Conservation (phyloP, 2,888 invertebrate genomes). For the Erebia aethiops region DNA sequence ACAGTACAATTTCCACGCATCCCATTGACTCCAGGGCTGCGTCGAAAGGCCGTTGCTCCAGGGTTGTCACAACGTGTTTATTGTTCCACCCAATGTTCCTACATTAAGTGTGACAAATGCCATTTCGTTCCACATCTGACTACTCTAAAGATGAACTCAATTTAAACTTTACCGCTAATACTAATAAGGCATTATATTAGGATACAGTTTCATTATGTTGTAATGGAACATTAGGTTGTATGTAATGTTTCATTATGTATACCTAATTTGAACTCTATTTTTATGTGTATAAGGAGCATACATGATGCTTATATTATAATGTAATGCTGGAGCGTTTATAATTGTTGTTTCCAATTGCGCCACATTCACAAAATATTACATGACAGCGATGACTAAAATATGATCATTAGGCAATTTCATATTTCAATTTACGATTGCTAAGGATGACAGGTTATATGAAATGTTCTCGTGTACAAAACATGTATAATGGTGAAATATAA, state of each 20-base stretch:
- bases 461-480: no score
- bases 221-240: not conserved
- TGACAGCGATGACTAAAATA: conserved; percentile 17
- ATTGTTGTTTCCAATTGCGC: conserved; percentile 40
- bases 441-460: not conserved
- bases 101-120: conserved; percentile 39
- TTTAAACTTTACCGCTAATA: not conserved
- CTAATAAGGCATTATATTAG: not conserved
- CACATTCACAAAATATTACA: conserved; percentile 33
- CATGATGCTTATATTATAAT: conserved; percentile 2
- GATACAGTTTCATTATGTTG: not conserved
- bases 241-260: conserved; percentile 1
- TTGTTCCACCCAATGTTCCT: conserved; percentile 32
- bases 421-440: not conserved
- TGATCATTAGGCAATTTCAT: conserved; percentile 21
- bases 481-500: no score
- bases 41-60: conserved; percentile 15
- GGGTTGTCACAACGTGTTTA: conserved; percentile 29
- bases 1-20: conserved; percentile 6
- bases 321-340: conserved; percentile 26
- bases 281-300: not conserved
- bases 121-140: conserved; percentile 33
- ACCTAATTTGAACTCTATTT: conserved; percentile 26
- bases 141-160: not conserved
- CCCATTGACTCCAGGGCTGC: not conserved